Evolutionary conservation across 2,797 vertebrate genomes (phyloP), one percentile per base, ranked within the genome.

Genomic region (Scomberomorus guttatus): DNA sequence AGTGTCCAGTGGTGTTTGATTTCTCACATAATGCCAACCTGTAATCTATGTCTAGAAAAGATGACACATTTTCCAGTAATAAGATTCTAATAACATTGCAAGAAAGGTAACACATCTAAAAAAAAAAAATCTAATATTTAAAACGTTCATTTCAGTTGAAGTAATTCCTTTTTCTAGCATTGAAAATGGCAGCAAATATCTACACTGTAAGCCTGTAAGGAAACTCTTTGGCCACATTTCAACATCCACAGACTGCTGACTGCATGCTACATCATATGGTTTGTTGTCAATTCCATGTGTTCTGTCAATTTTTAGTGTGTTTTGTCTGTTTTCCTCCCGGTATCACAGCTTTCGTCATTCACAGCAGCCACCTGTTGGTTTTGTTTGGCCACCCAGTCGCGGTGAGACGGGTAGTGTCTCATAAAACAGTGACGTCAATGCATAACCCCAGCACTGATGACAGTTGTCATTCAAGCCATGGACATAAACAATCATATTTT

Each of bases 281-380:
- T 69, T 13, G 2, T n/a, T 48, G 61, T 76, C 6, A 25, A 39
- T 63, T 46, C 5, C 5, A 6, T 32, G 4, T 32, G 29, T 6
- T 32, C 5, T 32, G 29, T 32, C 29, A 32, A 6, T 32, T 56
- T 2, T 56, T 2, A 42, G 7, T 48, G 15, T 14, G 25, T 39
- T 77, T 58, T 73, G 57, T 61, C 27, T 39, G 22, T 59, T 29
- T 54, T 13, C 27, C 27, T 25, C 25, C 14, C 3, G 5, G 10
- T 20, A 24, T 37, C 24, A 7, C 73, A 48, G 63, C 17, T 58
- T 65, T 56, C 54, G 24, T 34, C 24, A 15, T 44, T 60, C 46
- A 50, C 54, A 32, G 27, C 27, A 55, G 37, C 37, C 79, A 63
- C 79, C 71, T 72, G 71, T 75, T 59, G 74, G 44, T 68, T 63